Evolutionary conservation across 2,888 invertebrate genomes (phyloP), one percentile per base, ranked within the genome.

Genomic region (Crioceris asparagi): DNA sequence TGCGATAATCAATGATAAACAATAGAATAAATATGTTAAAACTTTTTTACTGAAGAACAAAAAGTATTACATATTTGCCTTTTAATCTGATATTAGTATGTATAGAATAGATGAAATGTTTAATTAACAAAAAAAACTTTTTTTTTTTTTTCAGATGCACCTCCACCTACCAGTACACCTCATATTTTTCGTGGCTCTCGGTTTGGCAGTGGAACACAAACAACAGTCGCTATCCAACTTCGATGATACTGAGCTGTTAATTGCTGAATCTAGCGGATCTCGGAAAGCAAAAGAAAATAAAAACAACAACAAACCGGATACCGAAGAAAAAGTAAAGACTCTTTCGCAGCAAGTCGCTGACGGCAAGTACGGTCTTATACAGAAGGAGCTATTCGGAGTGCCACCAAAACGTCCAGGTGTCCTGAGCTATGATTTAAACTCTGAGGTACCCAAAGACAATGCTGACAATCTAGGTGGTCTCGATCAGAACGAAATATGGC

Each of bases 311-410:
- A 50, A 49, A 37, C 42, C 41, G 19, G 66, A 69, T 40, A 82
- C 82, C 43, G 86, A 86, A 45, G 80, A 82, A 17, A 79, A 81
- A 26, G 82, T 78, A 60, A 88, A 88, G 61, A 87, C 87, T 4
- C 67, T 88, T 23, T 76, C 85, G n/a, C 86, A 88, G 65, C 88
- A 88, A 66, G 86, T 88, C 49, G 81, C 83, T 41, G 90, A 90
- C 58, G 90, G 88, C 27, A 88, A 88, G 65, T 90, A 90, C 64
- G 88, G 86, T 19, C 69, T 90, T 4, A 86, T 90, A 48, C 87
- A 88, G 57, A 81, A 83, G 54, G 87, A 88, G 63, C 71, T 88
- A 43, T 86, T 87, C 56, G 65, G 74, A 1, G 74, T 74, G 40
- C 68, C 72, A 2, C 77, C 81, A 2, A 77, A 80, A 56, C 69